Conservation (phyloP, 2,113 vertebrate species). For the Tenrec ecaudatus region DNA sequence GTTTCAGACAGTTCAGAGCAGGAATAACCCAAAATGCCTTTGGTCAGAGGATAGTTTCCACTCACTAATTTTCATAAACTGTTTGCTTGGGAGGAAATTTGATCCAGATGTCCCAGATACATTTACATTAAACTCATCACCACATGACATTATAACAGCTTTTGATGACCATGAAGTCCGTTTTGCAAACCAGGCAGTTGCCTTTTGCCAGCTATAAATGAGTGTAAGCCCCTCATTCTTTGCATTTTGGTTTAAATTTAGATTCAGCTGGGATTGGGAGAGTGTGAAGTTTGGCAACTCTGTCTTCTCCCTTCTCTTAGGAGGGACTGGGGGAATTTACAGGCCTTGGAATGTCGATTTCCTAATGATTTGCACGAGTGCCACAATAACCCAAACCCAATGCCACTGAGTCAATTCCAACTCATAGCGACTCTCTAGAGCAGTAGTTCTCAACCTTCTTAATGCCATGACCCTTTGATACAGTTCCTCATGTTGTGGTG, state of each 20-base stretch:
- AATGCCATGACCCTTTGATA: no score
- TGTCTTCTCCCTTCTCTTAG: background rate
- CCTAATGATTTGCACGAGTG: background rate
- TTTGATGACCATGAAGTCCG: constrained; percentile 70
- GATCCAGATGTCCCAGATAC: constrained; percentile 74
- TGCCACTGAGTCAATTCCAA: no score
- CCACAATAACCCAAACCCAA: background rate
- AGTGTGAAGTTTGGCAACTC: constrained; percentile 62
- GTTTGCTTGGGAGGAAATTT: constrained; percentile 68
- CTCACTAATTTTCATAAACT: constrained; percentile 66
- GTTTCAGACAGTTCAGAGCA: background rate
- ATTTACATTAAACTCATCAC: constrained; percentile 77
- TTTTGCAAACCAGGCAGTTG: constrained; percentile 55
- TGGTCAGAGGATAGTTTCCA: constrained; percentile 55
- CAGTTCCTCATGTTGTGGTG: no score
- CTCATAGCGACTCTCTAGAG: no score
- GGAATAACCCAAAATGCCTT: constrained; percentile 38
- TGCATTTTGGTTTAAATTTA: constrained; percentile 66
- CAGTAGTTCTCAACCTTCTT: no score
- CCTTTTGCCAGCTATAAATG: constrained; percentile 62
- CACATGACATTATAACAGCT: constrained; percentile 56
- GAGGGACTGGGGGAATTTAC: constrained; percentile 42
- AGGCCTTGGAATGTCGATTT: constrained; percentile 60
- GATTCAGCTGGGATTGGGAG: background rate
- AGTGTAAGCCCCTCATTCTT: constrained; percentile 27